These are phyloP conservation scores for Glossophaga mutica DNA, from an alignment of 2,797 vertebrate genomes.

Conservation along the genomic window DNA sequence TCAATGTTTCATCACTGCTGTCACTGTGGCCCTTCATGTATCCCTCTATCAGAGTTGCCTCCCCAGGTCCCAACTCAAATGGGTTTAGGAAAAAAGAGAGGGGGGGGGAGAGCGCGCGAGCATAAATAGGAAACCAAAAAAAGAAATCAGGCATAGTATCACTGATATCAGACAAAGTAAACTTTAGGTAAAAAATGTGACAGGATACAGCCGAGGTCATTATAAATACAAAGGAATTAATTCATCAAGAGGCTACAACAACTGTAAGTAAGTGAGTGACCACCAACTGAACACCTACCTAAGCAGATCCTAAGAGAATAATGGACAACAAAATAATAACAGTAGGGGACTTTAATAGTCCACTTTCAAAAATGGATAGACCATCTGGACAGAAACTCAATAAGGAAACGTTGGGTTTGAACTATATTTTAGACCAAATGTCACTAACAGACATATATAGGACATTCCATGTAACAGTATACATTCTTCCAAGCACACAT, in stretches of 20 bases:
- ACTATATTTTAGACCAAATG: no score
- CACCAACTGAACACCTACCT: background rate
- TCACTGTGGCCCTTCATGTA: background rate
- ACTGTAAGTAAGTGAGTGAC: background rate
- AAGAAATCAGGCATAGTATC: background rate
- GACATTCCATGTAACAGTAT: no score
- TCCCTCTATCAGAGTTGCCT: background rate
- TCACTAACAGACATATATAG: no score
- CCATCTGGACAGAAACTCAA: no score
- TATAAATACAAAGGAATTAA: background rate
- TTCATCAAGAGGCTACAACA: background rate
- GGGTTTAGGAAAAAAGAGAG: background rate
- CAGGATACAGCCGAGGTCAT: background rate
- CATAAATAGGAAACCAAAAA: background rate
- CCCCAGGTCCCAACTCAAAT: background rate
- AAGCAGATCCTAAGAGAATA: background rate
- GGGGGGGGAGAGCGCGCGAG: no score
- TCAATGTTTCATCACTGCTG: background rate
- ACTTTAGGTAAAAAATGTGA: background rate
- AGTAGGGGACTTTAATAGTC: no score
- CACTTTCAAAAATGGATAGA: no score
- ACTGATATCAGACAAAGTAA: background rate
- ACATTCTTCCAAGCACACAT: no score
- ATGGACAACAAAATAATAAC: background rate
- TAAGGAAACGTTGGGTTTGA: no score